Percentiles rank a stretch among this genome's conserved stretches.
These are phyloP conservation scores for Macrotis lagotis DNA, from an alignment of 2,113 vertebrate genomes.

Conservation along the genomic window DNA sequence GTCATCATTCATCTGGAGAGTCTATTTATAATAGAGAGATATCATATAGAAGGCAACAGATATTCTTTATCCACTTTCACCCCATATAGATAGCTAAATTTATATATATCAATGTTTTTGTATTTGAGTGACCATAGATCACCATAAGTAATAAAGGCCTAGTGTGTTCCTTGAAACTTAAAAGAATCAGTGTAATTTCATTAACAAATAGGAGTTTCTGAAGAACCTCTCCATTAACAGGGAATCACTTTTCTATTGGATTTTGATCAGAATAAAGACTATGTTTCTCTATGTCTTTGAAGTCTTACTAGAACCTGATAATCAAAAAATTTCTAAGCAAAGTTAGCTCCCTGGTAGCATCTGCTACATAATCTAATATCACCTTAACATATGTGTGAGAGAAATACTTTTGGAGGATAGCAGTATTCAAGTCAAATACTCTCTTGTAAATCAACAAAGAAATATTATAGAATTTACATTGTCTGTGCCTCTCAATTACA, in stretches of 20 bases:
- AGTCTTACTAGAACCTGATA: neutral
- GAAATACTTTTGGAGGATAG: neutral
- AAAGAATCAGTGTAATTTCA: neutral
- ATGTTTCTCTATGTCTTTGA: neutral
- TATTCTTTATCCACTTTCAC: neutral
- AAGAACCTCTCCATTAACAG: neutral
- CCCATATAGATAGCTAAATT: neutral
- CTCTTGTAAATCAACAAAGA: neutral
- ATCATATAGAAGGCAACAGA: neutral
- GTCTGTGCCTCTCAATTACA: neutral
- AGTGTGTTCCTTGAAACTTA: neutral
- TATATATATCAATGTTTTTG: neutral
- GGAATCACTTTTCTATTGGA: neutral
- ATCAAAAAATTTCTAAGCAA: neutral
- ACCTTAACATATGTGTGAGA: neutral
- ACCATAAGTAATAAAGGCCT: neutral
- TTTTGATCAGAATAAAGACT: neutral
- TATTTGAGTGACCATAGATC: neutral
- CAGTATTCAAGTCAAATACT: neutral
- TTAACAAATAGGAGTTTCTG: neutral
- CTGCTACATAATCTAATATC: neutral
- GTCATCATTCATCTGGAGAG: neutral
- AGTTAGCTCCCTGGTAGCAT: neutral
- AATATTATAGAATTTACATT: neutral
- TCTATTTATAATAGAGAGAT: neutral